Conservation (phyloP, 2,113 vertebrate genomes). For the Pionites leucogaster region DNA sequence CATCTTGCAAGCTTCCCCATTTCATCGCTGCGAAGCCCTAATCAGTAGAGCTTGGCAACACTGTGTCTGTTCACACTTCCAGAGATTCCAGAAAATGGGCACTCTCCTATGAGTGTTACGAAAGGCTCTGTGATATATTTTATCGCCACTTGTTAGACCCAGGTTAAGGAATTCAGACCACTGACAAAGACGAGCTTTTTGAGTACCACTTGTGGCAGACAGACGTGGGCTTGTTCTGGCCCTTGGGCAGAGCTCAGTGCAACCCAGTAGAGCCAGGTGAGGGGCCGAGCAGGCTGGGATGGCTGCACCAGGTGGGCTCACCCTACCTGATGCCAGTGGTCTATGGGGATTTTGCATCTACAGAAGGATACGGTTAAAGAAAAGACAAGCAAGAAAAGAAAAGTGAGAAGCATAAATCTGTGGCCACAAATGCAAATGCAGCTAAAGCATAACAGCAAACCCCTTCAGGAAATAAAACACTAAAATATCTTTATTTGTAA, state of each 20-base stretch:
- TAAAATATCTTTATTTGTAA: neutral
- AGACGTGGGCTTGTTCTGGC: neutral
- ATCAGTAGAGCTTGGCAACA: neutral
- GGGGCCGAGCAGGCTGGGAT: accelerated
- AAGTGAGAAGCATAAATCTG: neutral
- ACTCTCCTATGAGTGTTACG: accelerated
- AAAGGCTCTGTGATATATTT: neutral
- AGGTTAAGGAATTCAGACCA: neutral
- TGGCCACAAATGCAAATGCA: neutral
- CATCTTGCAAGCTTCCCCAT: neutral
- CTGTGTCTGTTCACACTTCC: neutral
- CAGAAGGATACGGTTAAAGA: neutral
- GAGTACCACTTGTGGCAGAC: neutral
- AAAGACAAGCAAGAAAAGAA: neutral
- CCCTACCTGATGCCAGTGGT: neutral
- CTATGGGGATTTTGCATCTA: neutral
- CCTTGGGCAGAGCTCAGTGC: accelerated
- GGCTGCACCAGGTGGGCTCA: neutral
- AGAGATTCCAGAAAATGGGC: neutral
- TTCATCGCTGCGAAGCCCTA: neutral
- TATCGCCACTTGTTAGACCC: neutral
- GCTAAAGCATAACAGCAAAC: neutral
- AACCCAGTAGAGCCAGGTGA: accelerated
- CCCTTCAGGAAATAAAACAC: neutral
- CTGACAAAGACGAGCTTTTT: neutral